Percentiles rank a stretch among this genome's conserved stretches.
Evolutionary conservation across 2,888 invertebrate genomes (phyloP).

Genomic region (Anarsia innoxiella): DNA sequence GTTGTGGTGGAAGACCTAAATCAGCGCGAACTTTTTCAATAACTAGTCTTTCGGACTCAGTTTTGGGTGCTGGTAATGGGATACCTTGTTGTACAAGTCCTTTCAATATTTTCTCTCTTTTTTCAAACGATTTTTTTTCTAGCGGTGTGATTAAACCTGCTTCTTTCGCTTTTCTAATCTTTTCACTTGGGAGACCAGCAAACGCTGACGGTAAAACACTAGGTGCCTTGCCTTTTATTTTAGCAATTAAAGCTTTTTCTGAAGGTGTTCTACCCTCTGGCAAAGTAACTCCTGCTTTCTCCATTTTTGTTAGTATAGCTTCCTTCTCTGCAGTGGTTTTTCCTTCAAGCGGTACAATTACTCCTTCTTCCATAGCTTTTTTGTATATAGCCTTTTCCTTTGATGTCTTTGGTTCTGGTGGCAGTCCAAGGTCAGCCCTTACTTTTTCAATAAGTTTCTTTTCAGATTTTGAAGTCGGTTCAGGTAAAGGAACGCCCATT

Average conservation of each 20-base stretch:
- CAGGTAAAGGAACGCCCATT: conserved; percentile 22
- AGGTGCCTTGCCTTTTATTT: conserved; percentile 23
- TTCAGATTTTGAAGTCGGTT: conserved; percentile 22
- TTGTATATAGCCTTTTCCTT: conserved; percentile 18
- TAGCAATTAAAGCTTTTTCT: conserved; percentile 24
- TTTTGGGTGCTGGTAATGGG: conserved; percentile 28
- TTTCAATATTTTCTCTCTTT: conserved; percentile 26
- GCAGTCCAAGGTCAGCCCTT: conserved; percentile 25
- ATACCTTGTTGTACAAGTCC: conserved; percentile 21
- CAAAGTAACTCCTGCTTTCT: conserved; percentile 24
- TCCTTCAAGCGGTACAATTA: conserved; percentile 27
- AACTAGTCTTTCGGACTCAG: conserved; percentile 26
- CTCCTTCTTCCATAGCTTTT: conserved; percentile 20
- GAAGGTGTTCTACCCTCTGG: conserved; percentile 29
- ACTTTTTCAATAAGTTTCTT: conserved; percentile 24
- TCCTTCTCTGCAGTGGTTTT: conserved; percentile 25
- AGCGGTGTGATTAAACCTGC: conserved; percentile 25
- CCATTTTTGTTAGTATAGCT: conserved; percentile 22
- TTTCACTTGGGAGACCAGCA: conserved; percentile 18
- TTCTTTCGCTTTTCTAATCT: conserved; percentile 23
- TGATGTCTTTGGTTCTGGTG: conserved; percentile 11
- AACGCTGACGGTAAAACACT: conserved; percentile 16
- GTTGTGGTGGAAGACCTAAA: conserved; percentile 23
- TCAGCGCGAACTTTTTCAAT: conserved; percentile 26
- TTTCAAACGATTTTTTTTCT: conserved; percentile 22